These are phyloP conservation scores for Tipula helvola DNA, from an alignment of 2,888 invertebrate species.

Conservation along the genomic window DNA sequence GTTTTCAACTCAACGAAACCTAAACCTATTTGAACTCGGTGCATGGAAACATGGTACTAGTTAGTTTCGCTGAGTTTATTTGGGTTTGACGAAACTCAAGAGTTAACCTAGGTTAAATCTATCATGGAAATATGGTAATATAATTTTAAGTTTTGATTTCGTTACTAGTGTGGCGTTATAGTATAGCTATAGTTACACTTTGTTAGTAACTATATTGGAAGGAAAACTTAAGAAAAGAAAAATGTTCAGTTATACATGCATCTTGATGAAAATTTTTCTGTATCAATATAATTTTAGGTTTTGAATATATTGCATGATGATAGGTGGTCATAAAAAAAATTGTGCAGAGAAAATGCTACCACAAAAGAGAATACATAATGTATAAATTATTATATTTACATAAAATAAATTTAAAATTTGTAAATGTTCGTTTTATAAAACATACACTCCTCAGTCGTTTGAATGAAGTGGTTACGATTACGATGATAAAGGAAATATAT, in stretches of 20 bases:
- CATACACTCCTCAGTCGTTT: neutral
- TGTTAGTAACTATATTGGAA: neutral
- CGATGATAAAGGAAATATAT: neutral
- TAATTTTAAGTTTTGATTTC: too few relatives aligned
- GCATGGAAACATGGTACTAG: too few relatives aligned
- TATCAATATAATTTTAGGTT: neutral
- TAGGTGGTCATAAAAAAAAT: neutral
- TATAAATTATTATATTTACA: neutral
- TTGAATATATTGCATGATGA: neutral
- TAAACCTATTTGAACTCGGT: too few relatives aligned
- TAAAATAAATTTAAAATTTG: neutral
- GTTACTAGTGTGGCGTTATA: neutral
- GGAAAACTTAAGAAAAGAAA: neutral
- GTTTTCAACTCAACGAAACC: too few relatives aligned
- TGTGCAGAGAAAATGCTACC: neutral
- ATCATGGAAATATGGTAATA: too few relatives aligned
- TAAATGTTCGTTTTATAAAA: neutral
- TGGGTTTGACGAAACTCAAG: too few relatives aligned
- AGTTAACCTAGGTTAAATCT: too few relatives aligned
- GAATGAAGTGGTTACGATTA: neutral
- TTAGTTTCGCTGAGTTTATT: too few relatives aligned
- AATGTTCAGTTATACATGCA: neutral
- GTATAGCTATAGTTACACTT: neutral
- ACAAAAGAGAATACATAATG: neutral
- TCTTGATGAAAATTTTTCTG: neutral